A percentile compares a stretch with the other conserved stretches of the same genome.
Evolutionary conservation across 2,797 vertebrate species (phyloP).

Genomic region (Tragopan temminckii): DNA sequence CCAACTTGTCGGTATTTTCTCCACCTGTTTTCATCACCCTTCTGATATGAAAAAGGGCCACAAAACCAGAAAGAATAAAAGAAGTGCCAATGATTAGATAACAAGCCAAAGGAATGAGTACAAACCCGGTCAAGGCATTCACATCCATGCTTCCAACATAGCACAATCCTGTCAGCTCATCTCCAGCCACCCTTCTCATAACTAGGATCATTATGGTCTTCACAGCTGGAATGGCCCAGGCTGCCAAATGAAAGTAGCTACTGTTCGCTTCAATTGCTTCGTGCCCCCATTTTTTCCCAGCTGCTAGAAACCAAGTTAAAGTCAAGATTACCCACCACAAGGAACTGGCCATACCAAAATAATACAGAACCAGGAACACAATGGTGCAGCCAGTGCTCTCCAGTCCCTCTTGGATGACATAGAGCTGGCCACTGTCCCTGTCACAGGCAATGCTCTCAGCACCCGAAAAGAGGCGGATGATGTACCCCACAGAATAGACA

Average conservation of each 20-base stretch:
- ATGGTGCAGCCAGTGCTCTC: conserved; percentile 98
- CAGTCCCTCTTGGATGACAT: conserved; percentile 97
- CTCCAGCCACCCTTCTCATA: conserved; percentile 96
- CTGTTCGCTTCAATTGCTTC: conserved; percentile 99
- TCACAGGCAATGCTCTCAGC: conserved; percentile 96
- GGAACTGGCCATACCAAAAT: conserved; percentile 99
- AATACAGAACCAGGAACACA: conserved; percentile 97
- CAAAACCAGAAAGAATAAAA: conserved; percentile 95
- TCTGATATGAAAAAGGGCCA: conserved; percentile 97
- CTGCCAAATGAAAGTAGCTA: conserved; percentile 97
- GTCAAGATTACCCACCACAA: conserved; percentile 98
- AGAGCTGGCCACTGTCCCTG: conserved; percentile 93
- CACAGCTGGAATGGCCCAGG: conserved; percentile 95
- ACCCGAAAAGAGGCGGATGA: conserved; percentile 95
- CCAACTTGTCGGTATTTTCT: conserved; percentile 96
- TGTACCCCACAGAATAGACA: conserved; percentile 96
- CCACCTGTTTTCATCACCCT: conserved; percentile 97
- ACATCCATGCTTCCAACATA: conserved; percentile 98
- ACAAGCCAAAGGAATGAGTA: conserved; percentile 94
- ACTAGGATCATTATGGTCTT: conserved; percentile 97
- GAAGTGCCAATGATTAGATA: conserved; percentile 96
- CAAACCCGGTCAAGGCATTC: conserved; percentile 94
- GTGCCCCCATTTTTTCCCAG: conserved; percentile 98
- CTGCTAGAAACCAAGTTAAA: conserved; percentile 96
- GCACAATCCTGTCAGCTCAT: conserved; percentile 95